Conservation (phyloP, 1,140 invertebrate genomes). For the Macrosteles quadrilineatus region DNA sequence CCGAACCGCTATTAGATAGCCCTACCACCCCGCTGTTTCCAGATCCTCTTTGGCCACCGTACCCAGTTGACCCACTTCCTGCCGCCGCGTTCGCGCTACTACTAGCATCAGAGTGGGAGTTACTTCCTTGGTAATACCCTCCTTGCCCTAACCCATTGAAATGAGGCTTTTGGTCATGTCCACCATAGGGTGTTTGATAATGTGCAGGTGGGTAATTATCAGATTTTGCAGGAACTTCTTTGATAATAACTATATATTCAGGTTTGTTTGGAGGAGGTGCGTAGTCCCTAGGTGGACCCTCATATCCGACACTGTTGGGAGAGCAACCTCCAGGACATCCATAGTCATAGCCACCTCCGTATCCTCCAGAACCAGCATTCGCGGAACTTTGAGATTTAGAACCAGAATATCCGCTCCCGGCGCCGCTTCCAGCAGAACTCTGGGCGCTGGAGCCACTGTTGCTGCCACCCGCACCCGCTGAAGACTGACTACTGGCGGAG, state of each 20-base stretch:
- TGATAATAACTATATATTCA: background rate
- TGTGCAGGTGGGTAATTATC: background rate
- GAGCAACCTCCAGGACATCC: background rate
- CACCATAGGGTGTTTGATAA: background rate
- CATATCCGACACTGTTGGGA: background rate
- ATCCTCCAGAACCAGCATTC: constrained; percentile 14
- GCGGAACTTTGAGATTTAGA: constrained; percentile 22
- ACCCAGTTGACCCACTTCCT: constrained; percentile 9
- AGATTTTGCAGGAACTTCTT: background rate
- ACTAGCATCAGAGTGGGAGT: background rate
- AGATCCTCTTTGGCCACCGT: constrained; percentile 18
- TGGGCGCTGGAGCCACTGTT: background rate
- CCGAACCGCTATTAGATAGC: background rate
- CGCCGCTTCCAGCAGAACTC: constrained; percentile 1
- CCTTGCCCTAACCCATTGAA: too few species aligned
- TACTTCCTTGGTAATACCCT: background rate
- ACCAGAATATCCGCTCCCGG: background rate
- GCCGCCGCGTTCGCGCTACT: background rate
- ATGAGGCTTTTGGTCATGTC: too few species aligned
- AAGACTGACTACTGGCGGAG: constrained; percentile 12
- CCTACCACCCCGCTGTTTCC: background rate
- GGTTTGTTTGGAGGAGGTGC: background rate
- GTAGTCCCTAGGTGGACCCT: too few species aligned
- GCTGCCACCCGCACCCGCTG: background rate
- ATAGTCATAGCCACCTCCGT: constrained; percentile 13